Evolutionary conservation across 2,113 vertebrate genomes (phyloP), one percentile per base, ranked within the genome.

Genomic region (Synchiropus splendidus): DNA sequence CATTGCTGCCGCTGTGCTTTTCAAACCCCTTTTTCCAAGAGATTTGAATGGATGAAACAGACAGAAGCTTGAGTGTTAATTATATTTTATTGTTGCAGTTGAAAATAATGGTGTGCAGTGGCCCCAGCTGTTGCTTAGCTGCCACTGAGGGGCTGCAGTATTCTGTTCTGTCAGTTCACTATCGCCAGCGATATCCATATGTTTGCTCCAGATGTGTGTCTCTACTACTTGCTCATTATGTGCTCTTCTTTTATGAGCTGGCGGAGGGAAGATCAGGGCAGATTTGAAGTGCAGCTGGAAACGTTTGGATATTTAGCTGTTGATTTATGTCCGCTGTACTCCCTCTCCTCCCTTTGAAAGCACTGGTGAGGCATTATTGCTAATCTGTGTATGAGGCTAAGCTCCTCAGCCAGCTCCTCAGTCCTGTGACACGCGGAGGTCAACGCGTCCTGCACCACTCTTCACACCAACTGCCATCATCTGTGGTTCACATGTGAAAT

Each of bases 201-300:
- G 71, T 40, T 39, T 46, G 48, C 51, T 75, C 80, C 76, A 76
- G 70, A 76, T 77, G 73, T 61, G 40, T 46, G 61, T 60, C 65
- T 56, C 53, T 39, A 41, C 48, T 37, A 60, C 57, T 39, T 11
- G 49, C 73, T 77, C 65, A 74, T 80, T 71, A 80, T 71, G 56
- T 37, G 36, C 62, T 64, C 50, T 54, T 40, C 18, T 38, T 67
- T 74, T 70, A 62, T 11, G 21, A 49, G 57, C 51, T 61, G 61
- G 54, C 53, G 67, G 54, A 64, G 53, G 51, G 47, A 39, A 41
- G 67, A 54, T 53, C 50, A 51, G 50, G 35, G 61, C 55, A 57
- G 55, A 56, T 58, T 63, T 50, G 47, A 47, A 58, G 51, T 60
- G 54, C 55, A 61, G 57, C 51, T 61, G 51, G 43, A 59, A 74